Conservation (phyloP, 2,113 vertebrate species). For the Marmota monax region DNA sequence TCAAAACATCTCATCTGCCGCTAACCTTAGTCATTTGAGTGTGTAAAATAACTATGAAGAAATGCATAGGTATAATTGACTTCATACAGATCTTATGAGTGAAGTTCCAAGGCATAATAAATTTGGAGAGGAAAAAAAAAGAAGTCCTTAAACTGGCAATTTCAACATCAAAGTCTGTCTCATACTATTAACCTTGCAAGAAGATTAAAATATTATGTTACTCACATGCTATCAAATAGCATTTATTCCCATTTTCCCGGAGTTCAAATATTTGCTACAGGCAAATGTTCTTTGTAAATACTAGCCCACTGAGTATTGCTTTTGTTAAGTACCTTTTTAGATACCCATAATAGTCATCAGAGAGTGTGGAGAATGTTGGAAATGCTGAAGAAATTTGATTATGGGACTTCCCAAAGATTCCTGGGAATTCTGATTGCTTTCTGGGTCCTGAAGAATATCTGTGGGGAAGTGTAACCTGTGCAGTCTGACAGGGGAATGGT, state of each 20-base stretch:
- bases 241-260: not conserved
- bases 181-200: not conserved
- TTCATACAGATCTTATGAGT: not conserved
- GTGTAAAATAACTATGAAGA: not conserved
- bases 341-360: not conserved
- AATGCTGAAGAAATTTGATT: not conserved
- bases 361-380: not conserved
- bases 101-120: not conserved
- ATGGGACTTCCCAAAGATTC: not conserved
- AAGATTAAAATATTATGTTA: not conserved
- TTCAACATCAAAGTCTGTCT: not conserved
- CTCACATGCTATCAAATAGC: not conserved
- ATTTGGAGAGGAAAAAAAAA: not conserved
- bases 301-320: not conserved
- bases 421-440: not conserved
- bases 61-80: not conserved
- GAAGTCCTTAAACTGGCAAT: not conserved
- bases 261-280: not conserved
- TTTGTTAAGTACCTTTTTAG: not conserved
- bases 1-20: not conserved
- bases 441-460: not conserved
- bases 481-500: not conserved
- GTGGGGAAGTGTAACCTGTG: not conserved
- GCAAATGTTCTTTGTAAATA: not conserved
- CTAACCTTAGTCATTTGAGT: not conserved